These are phyloP conservation scores for Schlechtendalia chinensis DNA, from an alignment of 1,140 invertebrate genomes.

Conservation along the genomic window DNA sequence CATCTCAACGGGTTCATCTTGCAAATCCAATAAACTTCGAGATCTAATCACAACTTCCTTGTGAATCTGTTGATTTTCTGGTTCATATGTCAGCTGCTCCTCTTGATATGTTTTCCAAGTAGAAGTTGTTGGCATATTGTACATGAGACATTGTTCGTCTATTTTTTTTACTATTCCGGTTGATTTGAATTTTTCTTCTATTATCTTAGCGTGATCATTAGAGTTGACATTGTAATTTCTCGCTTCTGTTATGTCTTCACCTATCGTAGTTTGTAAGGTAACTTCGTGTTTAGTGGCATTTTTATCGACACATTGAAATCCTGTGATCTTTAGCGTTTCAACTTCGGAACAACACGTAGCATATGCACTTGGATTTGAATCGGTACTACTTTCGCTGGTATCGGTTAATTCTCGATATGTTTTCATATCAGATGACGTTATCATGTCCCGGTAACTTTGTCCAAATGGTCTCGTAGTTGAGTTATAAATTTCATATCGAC, in stretches of 20 bases:
- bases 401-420: slow-evolving; percentile 3
- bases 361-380: slow-evolving; percentile 43
- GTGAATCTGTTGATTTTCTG: slow-evolving; percentile 51
- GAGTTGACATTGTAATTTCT: slow-evolving; percentile 40
- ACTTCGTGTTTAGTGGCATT: slow-evolving; percentile 31
- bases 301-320: slow-evolving; percentile 50
- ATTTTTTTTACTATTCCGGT: slow-evolving; percentile 7
- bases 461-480: slow-evolving; percentile 51
- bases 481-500: slow-evolving; percentile 52
- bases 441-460: slow-evolving; percentile 50
- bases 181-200: slow-evolving; percentile 8
- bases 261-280: slow-evolving; percentile 13
- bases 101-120: slow-evolving; percentile 50
- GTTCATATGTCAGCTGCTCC: slow-evolving; percentile 54
- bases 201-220: background rate
- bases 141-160: slow-evolving; percentile 33
- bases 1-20: slow-evolving; percentile 56
- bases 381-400: slow-evolving; percentile 32
- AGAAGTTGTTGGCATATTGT: slow-evolving; percentile 47
- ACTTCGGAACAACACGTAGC: slow-evolving; percentile 48
- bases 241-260: slow-evolving; percentile 43
- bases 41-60: slow-evolving; percentile 53
- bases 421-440: slow-evolving; percentile 1
- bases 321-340: slow-evolving; percentile 46
- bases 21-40: slow-evolving; percentile 53